These are phyloP conservation scores for Ostrea edulis DNA, from an alignment of 1,140 invertebrate species.

Conservation along the genomic window DNA sequence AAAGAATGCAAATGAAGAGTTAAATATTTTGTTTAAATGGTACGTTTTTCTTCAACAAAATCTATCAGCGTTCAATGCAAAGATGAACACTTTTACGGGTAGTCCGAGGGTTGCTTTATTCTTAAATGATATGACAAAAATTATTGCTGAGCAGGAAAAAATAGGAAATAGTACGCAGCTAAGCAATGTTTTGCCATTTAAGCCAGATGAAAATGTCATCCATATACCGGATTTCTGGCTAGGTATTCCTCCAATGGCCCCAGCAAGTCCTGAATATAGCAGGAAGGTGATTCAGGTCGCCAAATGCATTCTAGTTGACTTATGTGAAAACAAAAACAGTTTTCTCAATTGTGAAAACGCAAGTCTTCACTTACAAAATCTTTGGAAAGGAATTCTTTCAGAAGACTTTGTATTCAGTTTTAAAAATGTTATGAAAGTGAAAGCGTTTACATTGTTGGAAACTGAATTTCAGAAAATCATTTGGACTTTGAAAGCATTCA, in stretches of 20 bases:
- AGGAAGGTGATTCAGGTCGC: neutral
- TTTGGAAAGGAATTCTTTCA: too few species aligned
- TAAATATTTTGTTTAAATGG: constrained; percentile 19
- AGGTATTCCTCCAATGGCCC: constrained; percentile 51
- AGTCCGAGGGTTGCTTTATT: constrained; percentile 26
- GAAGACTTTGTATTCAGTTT: too few species aligned
- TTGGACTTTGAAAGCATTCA: too few species aligned
- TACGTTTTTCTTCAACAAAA: constrained; percentile 56
- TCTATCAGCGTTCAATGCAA: constrained; percentile 40
- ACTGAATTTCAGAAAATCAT: too few species aligned
- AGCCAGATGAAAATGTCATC: constrained; percentile 22
- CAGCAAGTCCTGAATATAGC: constrained; percentile 31
- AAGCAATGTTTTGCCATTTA: constrained; percentile 48
- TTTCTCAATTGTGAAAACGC: neutral
- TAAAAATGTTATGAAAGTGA: too few species aligned
- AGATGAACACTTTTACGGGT: neutral
- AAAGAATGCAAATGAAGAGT: too few species aligned
- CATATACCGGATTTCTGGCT: constrained; percentile 50
- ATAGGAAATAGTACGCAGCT: constrained; percentile 33
- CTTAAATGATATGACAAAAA: constrained; percentile 41
- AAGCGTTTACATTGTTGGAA: too few species aligned
- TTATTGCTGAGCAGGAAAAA: constrained; percentile 41
- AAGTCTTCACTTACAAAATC: neutral
- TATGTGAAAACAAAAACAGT: neutral
- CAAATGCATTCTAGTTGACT: neutral